Base-by-base conservation (phyloP, 2,797 vertebrate genomes). In the Galago senegalensis region DNA sequence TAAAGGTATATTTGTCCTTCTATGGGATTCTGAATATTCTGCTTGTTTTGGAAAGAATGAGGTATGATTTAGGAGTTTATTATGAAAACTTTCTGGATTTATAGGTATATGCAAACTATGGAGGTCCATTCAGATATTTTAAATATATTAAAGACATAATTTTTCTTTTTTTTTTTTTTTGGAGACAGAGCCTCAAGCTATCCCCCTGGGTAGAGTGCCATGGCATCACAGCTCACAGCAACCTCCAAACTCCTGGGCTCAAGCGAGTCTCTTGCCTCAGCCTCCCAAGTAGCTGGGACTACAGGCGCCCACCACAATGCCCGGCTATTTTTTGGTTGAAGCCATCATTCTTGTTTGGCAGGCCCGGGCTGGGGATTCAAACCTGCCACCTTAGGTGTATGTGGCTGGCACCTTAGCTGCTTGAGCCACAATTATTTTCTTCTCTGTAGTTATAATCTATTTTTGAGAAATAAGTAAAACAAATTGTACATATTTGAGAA, bases 1-100 rank as follows among this genome's bases (percentile, higher is more conserved):
- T 89, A 37, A 92, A 93, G 46, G 3, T n/a, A 7, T 63, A 37
- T 43, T 63, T 40, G 37, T 16, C 29, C 16, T 4, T 12, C 25
- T 5, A n/a, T 23, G n/a, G 18, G 69, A 79, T 82, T 95, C 72
- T 95, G 79, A 72, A 21, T 84, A 87, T 87, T 97, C 60, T 91
- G 37, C 29, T 58, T 58, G 69, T 46, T 46, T 87, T 23, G 21
- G 12, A 92, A 96, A 89, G n/a, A 95, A 93, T 65, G 37, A 95
- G 25, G n/a, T 69, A 56, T 31, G 25, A 61, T 61, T 91, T 91
- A 92, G 81, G 65, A 91, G 63, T 76, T 93, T 88, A 93, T 72
- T 80, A n/a, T n/a, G 20, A 89, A 92, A 79, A 60, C 17, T 89
- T 90, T 94, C 65, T 97, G 34, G 7, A 63, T 46, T 79, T 58